These are phyloP conservation scores for Tilapia sparmanii DNA, from an alignment of 2,113 vertebrate species.

Conservation along the genomic window DNA sequence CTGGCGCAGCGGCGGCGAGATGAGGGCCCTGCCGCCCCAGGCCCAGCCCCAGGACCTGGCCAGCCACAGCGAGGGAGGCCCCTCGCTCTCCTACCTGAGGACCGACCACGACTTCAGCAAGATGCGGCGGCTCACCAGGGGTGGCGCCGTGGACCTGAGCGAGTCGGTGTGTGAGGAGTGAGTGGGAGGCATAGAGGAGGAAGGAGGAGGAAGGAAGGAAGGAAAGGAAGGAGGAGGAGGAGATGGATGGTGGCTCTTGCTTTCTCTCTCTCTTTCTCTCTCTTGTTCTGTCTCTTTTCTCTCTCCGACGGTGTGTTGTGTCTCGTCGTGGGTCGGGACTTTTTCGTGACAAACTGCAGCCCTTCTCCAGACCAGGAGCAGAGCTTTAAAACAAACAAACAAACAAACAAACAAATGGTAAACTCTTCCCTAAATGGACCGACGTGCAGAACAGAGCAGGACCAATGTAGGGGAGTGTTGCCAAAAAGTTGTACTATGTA, in stretches of 20 bases:
- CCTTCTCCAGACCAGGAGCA: constrained; percentile 18
- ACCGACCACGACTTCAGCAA: constrained; percentile 78
- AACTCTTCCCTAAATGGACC: constrained; percentile 39
- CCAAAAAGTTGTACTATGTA: constrained; percentile 34
- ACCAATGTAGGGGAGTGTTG: constrained; percentile 9
- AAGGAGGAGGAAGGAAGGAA: neutral
- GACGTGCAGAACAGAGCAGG: constrained; percentile 8
- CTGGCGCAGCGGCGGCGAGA: constrained; percentile 75
- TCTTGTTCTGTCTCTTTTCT: constrained; percentile 35
- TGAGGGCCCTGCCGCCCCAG: constrained; percentile 67
- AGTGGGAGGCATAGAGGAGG: constrained; percentile 23
- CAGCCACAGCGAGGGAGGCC: constrained; percentile 61
- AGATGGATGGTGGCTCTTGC: constrained; percentile 12
- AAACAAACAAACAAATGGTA: neutral
- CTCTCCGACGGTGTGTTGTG: constrained; percentile 35
- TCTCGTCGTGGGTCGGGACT: constrained; percentile 43
- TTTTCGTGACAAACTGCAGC: constrained; percentile 15
- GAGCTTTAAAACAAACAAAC: neutral
- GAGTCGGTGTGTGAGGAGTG: constrained; percentile 79
- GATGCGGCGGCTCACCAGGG: constrained; percentile 76
- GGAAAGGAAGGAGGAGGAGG: neutral
- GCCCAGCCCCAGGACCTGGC: constrained; percentile 72
- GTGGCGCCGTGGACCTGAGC: constrained; percentile 76
- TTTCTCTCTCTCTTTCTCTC: constrained; percentile 36
- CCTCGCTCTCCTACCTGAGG: constrained; percentile 76